Evolutionary conservation across 2,888 invertebrate genomes (phyloP), one percentile per base, ranked within the genome.

Genomic region (Halocaridina rubra): DNA sequence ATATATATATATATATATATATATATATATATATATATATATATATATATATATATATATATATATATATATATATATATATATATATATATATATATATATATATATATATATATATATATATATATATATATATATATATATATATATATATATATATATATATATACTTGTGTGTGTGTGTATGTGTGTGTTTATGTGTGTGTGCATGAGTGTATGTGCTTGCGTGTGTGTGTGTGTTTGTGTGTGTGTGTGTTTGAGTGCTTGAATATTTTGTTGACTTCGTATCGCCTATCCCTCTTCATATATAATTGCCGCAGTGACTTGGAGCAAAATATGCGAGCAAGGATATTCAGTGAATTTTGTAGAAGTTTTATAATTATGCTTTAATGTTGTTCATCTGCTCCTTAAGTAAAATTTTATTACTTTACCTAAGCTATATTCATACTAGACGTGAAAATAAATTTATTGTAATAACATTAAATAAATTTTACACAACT

Each of bases 1-100:
- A 61, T 61, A 61, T 61, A 61, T 61, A 61, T 61, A 61, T 61
- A 61, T 61, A 61, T 61, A 61, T 61, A 61, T 61, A 61, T 61
- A 61, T 61, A 61, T 61, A 61, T 61, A 61, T 61, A 61, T 61
- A 61, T 61, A 61, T 61, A 61, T 61, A 61, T 61, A 61, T 61
- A 61, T 61, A 61, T 61, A 61, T 61, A 61, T 61, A 61, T 61
- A 61, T 61, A 61, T 61, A 61, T 61, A 61, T 61, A 61, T 61
- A 61, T 61, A 61, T 61, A 61, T 61, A 61, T 61, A 61, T 61
- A 61, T 61, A 61, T 61, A 61, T 61, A 61, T 61, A 61, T 61
- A 61, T 61, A 61, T 61, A 61, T 61, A 61, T 61, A 61, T 61
- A 61, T 61, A 61, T 61, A 61, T 61, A 61, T 61, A 61, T 61